Base-by-base conservation (phyloP, 2,888 invertebrate genomes). In the Coecobrya sp. region DNA sequence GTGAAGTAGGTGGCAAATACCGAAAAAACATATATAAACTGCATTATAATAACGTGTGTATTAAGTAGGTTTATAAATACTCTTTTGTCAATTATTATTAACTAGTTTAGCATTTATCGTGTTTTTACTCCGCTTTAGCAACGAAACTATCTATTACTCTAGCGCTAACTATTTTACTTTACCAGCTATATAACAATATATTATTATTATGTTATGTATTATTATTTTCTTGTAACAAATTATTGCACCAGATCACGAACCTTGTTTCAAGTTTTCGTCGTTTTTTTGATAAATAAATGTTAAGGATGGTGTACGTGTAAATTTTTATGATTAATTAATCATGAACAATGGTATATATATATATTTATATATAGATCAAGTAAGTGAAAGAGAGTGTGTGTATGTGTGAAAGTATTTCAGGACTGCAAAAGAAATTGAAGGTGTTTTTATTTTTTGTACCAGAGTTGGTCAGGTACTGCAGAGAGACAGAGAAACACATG, bases 221-320 rank as follows among this genome's bases (percentile, higher is more conserved):
- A 82, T 19, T 42, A 36, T 55, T 79, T 59, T 88, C n/a, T 55
- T 87, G 30, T 87, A 87, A 92, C 87, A 79, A 87, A 92, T 94
- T 95, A 95, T 95, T 95, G 95, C 95, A 95, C 95, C 95, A 94
- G 93, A 91, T 94, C 94, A 94, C 94, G 94, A 95, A 95, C 95
- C 94, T 94, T 94, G 73, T 90, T 88, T 93, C 89, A 85, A 49
- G 70, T 86, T 68, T 85, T 85, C 70, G 86, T 76, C 59, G 5
- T 79, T 76, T 70, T 84, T 3, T 36, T 70, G 11, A 82, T 70
- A 70, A 81, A 82, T 55, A 3, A 82, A 82, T 55, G 55, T 25
- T 52, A 19, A 13, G 10, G 55, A 59, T 27, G 30, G 27, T 45
- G 36, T n/a, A n/a, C n/a, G n/a, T 27, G 79, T 73, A n/a, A n/a